Base-by-base conservation (phyloP, 2,888 invertebrate species). In the Ennomos quercinarius region DNA sequence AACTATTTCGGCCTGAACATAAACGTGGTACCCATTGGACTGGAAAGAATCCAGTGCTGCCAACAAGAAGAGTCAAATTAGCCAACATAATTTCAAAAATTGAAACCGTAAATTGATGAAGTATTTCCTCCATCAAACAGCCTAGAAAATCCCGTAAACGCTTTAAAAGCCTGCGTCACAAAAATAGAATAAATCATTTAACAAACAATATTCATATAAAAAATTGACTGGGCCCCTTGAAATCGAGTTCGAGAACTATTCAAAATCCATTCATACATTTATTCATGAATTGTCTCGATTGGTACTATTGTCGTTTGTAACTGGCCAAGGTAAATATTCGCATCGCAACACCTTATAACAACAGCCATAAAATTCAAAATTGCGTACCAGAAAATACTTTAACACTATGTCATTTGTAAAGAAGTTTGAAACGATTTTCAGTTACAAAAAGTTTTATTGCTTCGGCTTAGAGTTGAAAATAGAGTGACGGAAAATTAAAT, bases 221-320 rank as follows among this genome's bases (percentile, higher is more conserved):
- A 70, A 68, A 65, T 59, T 63, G 64, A 64, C 60, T 48, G 12
- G 34, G 40, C 58, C 61, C 59, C 61, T 56, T 41, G 53, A 50
- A 66, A 66, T 64, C 61, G 58, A 66, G 64, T 68, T 66, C 42
- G 52, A 63, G 62, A 68, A 70, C 67, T 68, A 67, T 68, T 67
- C 63, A 56, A 63, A 72, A 68, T 66, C 62, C 61, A 64, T 66
- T 66, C 67, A 72, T 72, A 70, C 70, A 70, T 70, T 63, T 70
- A 72, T 72, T 72, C 70, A 72, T 68, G 67, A 66, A 66, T 66
- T 64, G 65, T 60, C 63, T 64, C 65, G 61, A 72, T 72, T 70
- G 70, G 70, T 67, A 68, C 69, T 63, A 69, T 69, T 69, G 72
- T 72, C 68, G 65, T 68, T 45, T 41, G 49, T 60, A 56, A 57